Evolutionary conservation across 1,140 invertebrate genomes (phyloP).

Genomic region (Drosophila tristis): DNA sequence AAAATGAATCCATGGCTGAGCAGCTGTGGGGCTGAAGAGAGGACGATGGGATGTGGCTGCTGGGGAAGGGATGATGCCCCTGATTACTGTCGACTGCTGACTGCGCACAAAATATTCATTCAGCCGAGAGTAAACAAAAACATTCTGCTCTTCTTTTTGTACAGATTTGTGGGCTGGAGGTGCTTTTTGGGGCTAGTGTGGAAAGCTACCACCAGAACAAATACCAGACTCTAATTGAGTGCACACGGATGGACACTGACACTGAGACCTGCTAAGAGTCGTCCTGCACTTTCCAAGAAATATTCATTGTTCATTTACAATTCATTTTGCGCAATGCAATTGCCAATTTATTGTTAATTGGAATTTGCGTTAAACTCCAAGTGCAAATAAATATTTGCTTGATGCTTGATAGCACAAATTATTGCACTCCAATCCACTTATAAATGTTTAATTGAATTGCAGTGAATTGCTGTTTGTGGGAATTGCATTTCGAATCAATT

Average conservation of each 20-base stretch:
- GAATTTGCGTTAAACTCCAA: background rate
- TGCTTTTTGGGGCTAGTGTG: too few species aligned
- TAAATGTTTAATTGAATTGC: too few species aligned
- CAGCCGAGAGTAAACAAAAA: constrained; percentile 21
- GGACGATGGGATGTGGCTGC: constrained; percentile 10
- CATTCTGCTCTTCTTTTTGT: background rate
- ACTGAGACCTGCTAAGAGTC: background rate
- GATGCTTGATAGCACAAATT: constrained; percentile 3
- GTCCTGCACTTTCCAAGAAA: too few species aligned
- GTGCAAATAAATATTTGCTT: background rate
- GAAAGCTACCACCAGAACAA: background rate
- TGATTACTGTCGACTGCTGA: constrained; percentile 30
- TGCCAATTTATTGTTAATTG: background rate
- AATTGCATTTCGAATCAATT: too few species aligned
- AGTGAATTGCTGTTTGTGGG: too few species aligned
- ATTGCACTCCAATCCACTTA: too few species aligned
- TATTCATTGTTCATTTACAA: constrained; percentile 1
- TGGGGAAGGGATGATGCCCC: constrained; percentile 10
- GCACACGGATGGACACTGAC: background rate
- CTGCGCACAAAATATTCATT: constrained; percentile 21
- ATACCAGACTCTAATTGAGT: constrained; percentile 19
- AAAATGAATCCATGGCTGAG: constrained; percentile 21
- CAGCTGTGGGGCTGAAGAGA: background rate
- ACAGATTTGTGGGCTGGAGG: too few species aligned
- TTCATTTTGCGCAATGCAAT: constrained; percentile 1